Evolutionary conservation across 2,888 invertebrate genomes (phyloP).

Genomic region (Itoplectis maculator): DNA sequence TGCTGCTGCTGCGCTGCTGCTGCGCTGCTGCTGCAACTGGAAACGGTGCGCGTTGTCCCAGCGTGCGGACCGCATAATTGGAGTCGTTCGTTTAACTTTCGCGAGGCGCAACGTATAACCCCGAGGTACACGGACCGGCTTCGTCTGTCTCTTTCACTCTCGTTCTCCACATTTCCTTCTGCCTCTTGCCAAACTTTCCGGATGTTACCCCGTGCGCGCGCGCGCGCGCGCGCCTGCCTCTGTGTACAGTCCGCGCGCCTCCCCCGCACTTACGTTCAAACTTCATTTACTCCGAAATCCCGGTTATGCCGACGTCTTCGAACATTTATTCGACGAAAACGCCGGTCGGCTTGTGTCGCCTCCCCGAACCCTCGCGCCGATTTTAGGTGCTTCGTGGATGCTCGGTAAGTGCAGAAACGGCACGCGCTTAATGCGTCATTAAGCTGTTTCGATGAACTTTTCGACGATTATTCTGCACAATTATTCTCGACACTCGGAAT

Average conservation of each 20-base stretch:
- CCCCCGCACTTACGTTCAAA: neutral
- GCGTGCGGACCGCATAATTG: conserved; percentile 78
- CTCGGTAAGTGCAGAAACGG: neutral
- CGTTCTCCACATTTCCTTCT: conserved; percentile 13
- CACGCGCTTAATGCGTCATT: neutral
- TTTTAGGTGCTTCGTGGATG: neutral
- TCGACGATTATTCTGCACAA: neutral
- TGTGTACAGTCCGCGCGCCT: neutral
- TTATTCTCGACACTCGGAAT: neutral
- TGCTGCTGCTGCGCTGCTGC: no score
- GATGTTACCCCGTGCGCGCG: neutral
- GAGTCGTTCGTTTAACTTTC: conserved; percentile 80
- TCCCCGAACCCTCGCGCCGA: neutral
- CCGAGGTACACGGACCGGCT: neutral
- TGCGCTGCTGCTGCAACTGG: conserved; percentile 16
- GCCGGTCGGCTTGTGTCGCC: no score
- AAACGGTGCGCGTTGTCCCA: conserved; percentile 53
- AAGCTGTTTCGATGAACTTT: neutral
- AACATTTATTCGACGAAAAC: conserved; percentile 10
- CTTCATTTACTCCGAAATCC: conserved; percentile 31
- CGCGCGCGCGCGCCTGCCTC: neutral
- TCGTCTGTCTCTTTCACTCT: conserved; percentile 31
- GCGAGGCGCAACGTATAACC: conserved; percentile 67
- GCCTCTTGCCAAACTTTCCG: conserved; percentile 4
- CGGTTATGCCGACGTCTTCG: conserved; percentile 35